phyloP scores from a whole-genome alignment of 2,113 vertebrate genomes.

The Phylloscopus trochilus region DNA sequence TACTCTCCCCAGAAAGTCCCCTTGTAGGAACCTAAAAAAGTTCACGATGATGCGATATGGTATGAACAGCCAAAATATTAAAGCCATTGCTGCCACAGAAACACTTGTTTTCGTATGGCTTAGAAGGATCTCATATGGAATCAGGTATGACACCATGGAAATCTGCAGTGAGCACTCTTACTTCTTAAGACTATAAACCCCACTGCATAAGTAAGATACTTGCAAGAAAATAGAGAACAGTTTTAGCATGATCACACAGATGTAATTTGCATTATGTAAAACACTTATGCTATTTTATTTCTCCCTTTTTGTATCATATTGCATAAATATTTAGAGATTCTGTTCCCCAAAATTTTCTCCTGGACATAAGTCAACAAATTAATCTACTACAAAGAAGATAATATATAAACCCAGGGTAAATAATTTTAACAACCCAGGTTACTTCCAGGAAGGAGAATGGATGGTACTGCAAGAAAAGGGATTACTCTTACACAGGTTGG shows the following conservation, averaged over 20 bases:
- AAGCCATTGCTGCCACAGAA: neutral
- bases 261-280: neutral
- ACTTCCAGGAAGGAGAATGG: neutral
- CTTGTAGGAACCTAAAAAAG: neutral
- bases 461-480: neutral
- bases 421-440: neutral
- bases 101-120: neutral
- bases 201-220: neutral
- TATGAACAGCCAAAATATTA: neutral
- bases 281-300: neutral
- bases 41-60: accelerated
- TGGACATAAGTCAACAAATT: neutral
- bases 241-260: neutral
- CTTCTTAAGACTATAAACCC: neutral
- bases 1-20: neutral
- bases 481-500: neutral
- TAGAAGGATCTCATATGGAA: neutral
- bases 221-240: neutral
- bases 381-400: neutral
- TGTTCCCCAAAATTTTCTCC: neutral
- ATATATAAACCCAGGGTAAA: neutral
- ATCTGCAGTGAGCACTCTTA: neutral
- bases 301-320: neutral
- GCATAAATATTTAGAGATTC: neutral
- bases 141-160: neutral